Evolutionary conservation across 2,888 invertebrate species (phyloP).

Genomic region (Yponomeuta evonymella): DNA sequence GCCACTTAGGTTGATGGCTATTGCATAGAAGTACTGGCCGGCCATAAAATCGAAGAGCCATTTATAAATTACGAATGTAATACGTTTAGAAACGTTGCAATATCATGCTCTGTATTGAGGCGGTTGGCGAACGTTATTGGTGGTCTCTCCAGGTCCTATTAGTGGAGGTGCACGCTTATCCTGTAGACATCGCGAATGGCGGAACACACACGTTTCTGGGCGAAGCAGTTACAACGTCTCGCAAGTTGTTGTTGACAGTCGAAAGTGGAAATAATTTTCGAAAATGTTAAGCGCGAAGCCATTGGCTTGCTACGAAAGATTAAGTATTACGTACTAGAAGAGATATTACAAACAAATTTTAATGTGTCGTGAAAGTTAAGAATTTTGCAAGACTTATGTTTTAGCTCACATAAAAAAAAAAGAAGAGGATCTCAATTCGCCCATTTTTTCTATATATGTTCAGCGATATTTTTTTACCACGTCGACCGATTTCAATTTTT

Average conservation of each 20-base stretch:
- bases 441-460: too few relatives aligned
- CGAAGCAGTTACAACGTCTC: not conserved
- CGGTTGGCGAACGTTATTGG: constrained; percentile 34
- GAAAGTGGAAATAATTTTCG: not conserved
- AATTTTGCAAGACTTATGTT: too few relatives aligned
- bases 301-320: too few relatives aligned
- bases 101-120: constrained; percentile 19
- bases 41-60: constrained; percentile 42
- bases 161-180: constrained; percentile 35
- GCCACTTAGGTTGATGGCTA: constrained; percentile 13
- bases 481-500: too few relatives aligned
- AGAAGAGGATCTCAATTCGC: too few relatives aligned
- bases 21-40: constrained; percentile 12
- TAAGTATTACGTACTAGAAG: too few relatives aligned
- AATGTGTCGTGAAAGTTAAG: too few relatives aligned
- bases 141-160: constrained; percentile 39
- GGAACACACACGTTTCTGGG: constrained; percentile 30
- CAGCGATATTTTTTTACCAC: too few relatives aligned
- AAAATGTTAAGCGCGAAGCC: not conserved
- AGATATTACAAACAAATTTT: too few relatives aligned
- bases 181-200: constrained; percentile 27
- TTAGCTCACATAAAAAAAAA: too few relatives aligned
- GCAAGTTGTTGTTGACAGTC: not conserved
- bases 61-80: constrained; percentile 45
- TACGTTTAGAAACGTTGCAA: constrained; percentile 31